Evolutionary conservation across 2,113 vertebrate genomes (phyloP).

Genomic region (Miniopterus natalensis): DNA sequence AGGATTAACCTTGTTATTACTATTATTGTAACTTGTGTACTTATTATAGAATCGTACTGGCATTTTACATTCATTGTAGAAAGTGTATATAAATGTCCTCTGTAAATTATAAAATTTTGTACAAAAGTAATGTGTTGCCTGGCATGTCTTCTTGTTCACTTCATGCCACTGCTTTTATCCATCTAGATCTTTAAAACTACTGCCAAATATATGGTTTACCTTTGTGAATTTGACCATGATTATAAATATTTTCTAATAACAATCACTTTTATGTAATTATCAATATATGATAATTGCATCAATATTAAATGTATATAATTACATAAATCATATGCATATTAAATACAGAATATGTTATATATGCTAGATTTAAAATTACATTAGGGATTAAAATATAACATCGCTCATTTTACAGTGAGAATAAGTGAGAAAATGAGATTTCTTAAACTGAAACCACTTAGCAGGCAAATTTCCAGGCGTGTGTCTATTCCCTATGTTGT

Average conservation of each 20-base stretch:
- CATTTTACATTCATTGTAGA: neutral
- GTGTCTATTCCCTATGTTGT: neutral
- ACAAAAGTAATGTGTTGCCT: neutral
- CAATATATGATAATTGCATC: neutral
- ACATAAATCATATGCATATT: neutral
- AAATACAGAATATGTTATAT: neutral
- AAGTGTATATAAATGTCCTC: neutral
- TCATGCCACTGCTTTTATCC: conserved; percentile 32
- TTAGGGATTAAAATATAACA: conserved; percentile 29
- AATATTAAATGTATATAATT: neutral
- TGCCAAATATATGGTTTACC: conserved; percentile 21
- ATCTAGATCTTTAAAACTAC: conserved; percentile 58
- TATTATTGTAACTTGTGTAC: neutral
- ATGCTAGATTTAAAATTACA: conserved; percentile 10
- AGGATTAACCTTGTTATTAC: conserved; percentile 7
- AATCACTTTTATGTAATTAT: conserved; percentile 7
- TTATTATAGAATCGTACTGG: neutral
- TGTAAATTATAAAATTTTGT: conserved; percentile 51
- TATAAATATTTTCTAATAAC: conserved; percentile 49
- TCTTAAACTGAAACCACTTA: conserved; percentile 51
- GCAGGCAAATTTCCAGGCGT: conserved; percentile 33
- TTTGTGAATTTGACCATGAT: conserved; percentile 49
- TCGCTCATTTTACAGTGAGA: conserved; percentile 30
- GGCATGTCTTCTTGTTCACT: neutral
- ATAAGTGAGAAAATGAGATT: conserved; percentile 50